Conservation (phyloP, 2,888 invertebrate species). For the Yponomeuta evonymella region DNA sequence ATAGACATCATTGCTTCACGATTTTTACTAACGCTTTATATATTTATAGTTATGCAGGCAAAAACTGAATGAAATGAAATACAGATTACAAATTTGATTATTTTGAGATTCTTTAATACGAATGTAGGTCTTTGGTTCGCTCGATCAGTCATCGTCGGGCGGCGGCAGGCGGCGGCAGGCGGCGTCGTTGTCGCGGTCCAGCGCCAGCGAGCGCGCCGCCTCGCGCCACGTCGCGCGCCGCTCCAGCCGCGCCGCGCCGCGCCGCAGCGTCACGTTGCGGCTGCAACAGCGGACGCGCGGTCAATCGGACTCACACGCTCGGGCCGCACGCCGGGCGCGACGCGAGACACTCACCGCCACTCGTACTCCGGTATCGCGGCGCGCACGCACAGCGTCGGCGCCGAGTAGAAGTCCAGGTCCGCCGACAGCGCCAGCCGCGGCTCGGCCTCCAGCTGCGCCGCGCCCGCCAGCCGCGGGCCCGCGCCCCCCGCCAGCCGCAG, state of each 20-base stretch:
- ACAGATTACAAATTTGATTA: too few relatives aligned
- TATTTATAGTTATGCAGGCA: too few relatives aligned
- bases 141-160: not conserved
- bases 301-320: too few relatives aligned
- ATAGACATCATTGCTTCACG: too few relatives aligned
- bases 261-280: not conserved
- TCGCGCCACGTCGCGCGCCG: not conserved
- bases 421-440: not conserved
- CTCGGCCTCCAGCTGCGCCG: conserved; percentile 24
- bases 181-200: conserved; percentile 9
- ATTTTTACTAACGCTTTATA: too few relatives aligned
- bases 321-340: too few relatives aligned
- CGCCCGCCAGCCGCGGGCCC: conserved; percentile 20
- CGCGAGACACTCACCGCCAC: not conserved
- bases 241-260: not conserved
- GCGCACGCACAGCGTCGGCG: conserved; percentile 11
- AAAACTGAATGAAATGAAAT: too few relatives aligned
- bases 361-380: not conserved
- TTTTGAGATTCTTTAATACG: too few relatives aligned
- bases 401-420: conserved; percentile 11
- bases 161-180: conserved; percentile 4
- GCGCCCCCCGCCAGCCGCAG: conserved; percentile 27
- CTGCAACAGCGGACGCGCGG: not conserved
- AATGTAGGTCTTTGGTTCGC: too few relatives aligned
- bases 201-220: not conserved